Base-by-base conservation (phyloP, 2,113 vertebrate genomes). In the Lepus americanus region DNA sequence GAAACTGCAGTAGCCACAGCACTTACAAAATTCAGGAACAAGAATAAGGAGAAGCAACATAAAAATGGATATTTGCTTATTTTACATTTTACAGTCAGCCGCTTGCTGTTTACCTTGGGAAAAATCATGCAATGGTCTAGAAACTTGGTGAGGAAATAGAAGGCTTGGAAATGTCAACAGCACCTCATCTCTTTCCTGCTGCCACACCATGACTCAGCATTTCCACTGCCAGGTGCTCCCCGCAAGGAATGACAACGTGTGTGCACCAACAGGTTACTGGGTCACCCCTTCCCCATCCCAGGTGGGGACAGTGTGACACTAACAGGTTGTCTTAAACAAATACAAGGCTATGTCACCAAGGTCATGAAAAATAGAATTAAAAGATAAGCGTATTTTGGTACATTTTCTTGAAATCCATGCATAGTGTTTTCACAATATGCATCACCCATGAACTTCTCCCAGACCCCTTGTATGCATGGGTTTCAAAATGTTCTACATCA, bases 51-150 rank as follows among this genome's bases (percentile, higher is more conserved):
- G 31, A 88, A 76, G 85, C 55, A 25, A 74, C 79, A 39, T 1
- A 78, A 61, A 67, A 77, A n/a, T 74, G 76, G n/a, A 29, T 61
- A 86, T 78, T 51, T 83, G 63, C 25, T 85, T 49, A 19, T 67
- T 73, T 84, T 83, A 63, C 22, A 55, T 81, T 86, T 90, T 81
- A 5, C 39, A 67, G 67, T 86, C 59, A 94, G 53, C 31, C 59
- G 81, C 67, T 94, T 16, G 80, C 78, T 90, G 73, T 53, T 85
- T 64, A 23, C 10, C 44, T 76, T 16, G 27, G 39, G 23, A 78
- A 90, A 94, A 72, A 63, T 33, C 59, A 69, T 0, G 10, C 0
- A 29, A 51, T 11, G 2, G 14, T 70, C n/a, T 92, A 72, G 14
- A 55, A 36, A 55, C 55, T 16, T 76, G 25, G 3, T 33, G 33